Conservation (phyloP, 1,140 invertebrate genomes). For the Platyscapa corneri region DNA sequence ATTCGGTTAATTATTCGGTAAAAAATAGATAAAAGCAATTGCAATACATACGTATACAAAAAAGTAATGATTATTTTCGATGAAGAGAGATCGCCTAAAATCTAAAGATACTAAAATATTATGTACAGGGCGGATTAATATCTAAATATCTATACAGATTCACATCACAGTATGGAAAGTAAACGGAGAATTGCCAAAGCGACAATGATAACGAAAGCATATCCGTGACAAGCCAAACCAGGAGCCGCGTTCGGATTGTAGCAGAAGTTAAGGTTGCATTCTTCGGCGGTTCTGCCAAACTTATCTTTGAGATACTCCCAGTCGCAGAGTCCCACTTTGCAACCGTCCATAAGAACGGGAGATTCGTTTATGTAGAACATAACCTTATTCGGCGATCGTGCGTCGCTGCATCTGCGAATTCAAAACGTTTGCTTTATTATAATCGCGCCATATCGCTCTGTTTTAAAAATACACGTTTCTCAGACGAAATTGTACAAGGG, state of each 20-base stretch:
- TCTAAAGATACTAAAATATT: not conserved
- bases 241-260: slow-evolving; percentile 9
- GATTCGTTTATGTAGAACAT: slow-evolving; percentile 74
- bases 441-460: too few relatives aligned
- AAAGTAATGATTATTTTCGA: not conserved
- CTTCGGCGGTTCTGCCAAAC: slow-evolving; percentile 59
- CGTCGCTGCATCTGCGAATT: slow-evolving; percentile 65
- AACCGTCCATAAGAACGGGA: slow-evolving; percentile 68
- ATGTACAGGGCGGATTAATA: not conserved
- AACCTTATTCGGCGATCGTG: slow-evolving; percentile 67
- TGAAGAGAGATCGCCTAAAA: not conserved
- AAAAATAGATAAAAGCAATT: not conserved
- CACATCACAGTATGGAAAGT: not conserved
- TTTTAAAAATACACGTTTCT: too few relatives aligned
- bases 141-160: not conserved
- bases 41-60: not conserved
- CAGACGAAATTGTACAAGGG: too few relatives aligned
- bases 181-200: not conserved
- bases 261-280: slow-evolving; percentile 63
- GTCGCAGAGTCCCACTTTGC: slow-evolving; percentile 74
- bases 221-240: not conserved
- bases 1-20: not conserved
- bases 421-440: not conserved
- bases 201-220: not conserved
- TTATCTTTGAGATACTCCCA: slow-evolving; percentile 72